A percentile compares a stretch with the other conserved stretches of the same genome.
phyloP scores from a whole-genome alignment of 64 coral and sea anemone species.

The Porites australiensis region DNA sequence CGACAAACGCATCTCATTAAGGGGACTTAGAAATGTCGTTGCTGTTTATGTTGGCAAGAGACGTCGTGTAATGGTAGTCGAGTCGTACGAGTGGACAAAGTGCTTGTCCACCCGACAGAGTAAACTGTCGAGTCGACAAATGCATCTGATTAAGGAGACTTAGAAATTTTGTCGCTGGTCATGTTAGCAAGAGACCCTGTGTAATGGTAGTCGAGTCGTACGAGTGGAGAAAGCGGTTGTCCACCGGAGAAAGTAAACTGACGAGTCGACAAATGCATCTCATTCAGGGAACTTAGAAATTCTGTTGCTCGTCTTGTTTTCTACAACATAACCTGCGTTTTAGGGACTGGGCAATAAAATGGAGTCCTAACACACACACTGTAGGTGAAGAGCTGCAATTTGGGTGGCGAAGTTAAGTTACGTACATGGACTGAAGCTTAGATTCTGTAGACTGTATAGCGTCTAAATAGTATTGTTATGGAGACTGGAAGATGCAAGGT shows the following conservation, averaged over 20 bases:
- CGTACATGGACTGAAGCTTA: neutral
- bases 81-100: neutral
- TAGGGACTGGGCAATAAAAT: neutral
- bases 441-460: no score
- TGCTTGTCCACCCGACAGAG: neutral
- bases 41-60: no score
- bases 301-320: neutral
- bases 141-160: neutral
- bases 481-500: no score
- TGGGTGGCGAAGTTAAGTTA: neutral
- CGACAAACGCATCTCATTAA: neutral
- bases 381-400: neutral
- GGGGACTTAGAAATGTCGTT: neutral
- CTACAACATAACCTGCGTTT: neutral
- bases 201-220: no score
- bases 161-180: neutral
- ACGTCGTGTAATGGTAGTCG: no score
- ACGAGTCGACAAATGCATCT: neutral
- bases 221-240: no score
- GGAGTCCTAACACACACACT: neutral
- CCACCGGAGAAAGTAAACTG: neutral
- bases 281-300: neutral
- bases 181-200: no score
- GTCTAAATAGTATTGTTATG: no score
- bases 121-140: neutral